Conservation (phyloP, 1,140 invertebrate species). For the Ostrea edulis region DNA sequence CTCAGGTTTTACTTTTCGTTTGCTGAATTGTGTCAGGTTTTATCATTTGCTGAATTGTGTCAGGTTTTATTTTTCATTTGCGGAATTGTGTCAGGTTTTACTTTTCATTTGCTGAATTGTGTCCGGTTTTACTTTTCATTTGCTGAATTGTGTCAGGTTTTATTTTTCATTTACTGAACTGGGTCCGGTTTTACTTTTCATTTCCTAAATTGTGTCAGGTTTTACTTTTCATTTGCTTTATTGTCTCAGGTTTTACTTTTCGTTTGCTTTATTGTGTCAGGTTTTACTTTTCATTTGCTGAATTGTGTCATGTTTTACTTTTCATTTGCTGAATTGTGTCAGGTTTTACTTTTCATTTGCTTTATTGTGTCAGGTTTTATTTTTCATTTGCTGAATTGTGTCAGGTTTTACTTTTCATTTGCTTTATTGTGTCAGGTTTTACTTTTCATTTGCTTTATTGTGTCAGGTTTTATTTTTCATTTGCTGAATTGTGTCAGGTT, state of each 20-base stretch:
- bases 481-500: too few species aligned
- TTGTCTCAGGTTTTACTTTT: constrained; percentile 39
- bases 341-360: constrained; percentile 55
- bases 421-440: not conserved
- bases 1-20: constrained; percentile 51
- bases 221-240: constrained; percentile 17
- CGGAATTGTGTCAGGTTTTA: too few species aligned
- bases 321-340: constrained; percentile 58
- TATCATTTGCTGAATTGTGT: not conserved
- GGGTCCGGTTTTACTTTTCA: constrained; percentile 43
- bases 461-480: constrained; percentile 59
- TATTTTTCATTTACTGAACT: not conserved
- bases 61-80: constrained; percentile 55
- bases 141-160: constrained; percentile 62
- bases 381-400: constrained; percentile 59
- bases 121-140: constrained; percentile 51
- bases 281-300: constrained; percentile 36
- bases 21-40: constrained; percentile 62
- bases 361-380: not conserved
- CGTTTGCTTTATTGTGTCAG: constrained; percentile 63
- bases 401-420: constrained; percentile 57
- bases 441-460: constrained; percentile 59
- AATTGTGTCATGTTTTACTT: constrained; percentile 29
- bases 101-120: not conserved
- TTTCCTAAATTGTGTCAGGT: constrained; percentile 64